phyloP scores from a whole-genome alignment of 2,888 invertebrate species.

The Therioaphis trifolii region DNA sequence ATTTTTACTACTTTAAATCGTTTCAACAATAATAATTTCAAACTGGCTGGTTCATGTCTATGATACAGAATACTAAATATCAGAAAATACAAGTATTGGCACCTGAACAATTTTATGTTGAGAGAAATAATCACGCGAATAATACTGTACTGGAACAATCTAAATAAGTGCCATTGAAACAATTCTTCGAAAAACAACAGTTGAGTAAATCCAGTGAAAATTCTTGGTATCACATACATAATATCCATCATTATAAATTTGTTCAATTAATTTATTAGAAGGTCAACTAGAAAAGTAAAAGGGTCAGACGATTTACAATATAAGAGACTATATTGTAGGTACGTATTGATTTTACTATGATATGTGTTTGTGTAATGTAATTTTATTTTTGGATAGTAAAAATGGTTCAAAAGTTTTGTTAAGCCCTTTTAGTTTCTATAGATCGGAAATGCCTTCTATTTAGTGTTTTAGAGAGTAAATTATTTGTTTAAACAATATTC shows the following conservation, averaged over 20 bases:
- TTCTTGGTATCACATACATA: background rate
- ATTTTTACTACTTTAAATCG: slow-evolving; percentile 13
- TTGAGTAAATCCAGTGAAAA: background rate
- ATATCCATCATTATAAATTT: background rate
- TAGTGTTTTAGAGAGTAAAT: too few species aligned
- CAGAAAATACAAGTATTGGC: background rate
- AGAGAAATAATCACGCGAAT: background rate
- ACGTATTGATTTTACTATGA: background rate
- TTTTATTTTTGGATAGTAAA: too few species aligned
- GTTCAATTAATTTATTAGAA: background rate
- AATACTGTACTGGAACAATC: background rate
- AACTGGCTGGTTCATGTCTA: background rate
- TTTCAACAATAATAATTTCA: slow-evolving; percentile 1
- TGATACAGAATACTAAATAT: background rate
- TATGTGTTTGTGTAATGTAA: too few species aligned
- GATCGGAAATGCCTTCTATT: too few species aligned
- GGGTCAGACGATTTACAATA: background rate
- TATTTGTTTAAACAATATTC: too few species aligned
- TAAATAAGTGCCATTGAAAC: slow-evolving; percentile 23
- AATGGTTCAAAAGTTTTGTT: too few species aligned
- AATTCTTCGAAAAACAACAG: background rate
- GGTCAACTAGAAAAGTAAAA: slow-evolving; percentile 16
- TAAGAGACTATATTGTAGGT: background rate
- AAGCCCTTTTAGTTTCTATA: too few species aligned
- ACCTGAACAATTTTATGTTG: background rate